Conservation (phyloP, 2,888 invertebrate genomes). For the Hypercompe scribonia region DNA sequence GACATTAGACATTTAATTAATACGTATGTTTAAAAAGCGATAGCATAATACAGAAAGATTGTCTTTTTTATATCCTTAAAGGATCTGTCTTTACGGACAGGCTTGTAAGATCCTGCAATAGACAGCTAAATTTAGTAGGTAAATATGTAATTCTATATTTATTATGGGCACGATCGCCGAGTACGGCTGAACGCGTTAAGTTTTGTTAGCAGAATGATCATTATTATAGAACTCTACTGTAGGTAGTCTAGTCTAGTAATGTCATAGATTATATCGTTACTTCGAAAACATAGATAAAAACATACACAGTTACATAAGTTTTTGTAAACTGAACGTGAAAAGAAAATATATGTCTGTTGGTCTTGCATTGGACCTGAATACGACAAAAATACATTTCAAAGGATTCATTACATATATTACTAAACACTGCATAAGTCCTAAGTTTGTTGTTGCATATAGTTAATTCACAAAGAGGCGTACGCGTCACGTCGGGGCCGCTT, state of each 20-base stretch:
- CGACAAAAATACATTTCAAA: background rate
- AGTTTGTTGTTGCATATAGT: background rate
- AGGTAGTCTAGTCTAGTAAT: background rate
- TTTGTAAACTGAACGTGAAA: too few species aligned
- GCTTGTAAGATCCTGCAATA: background rate
- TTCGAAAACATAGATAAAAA: too few species aligned
- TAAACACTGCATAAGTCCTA: background rate
- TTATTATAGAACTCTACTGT: too few species aligned
- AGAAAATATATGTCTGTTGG: background rate
- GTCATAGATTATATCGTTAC: too few species aligned
- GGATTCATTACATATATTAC: background rate
- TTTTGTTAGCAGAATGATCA: too few species aligned
- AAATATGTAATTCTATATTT: background rate
- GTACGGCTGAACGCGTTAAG: too few species aligned
- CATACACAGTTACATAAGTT: too few species aligned
- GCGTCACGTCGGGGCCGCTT: conserved; percentile 8
- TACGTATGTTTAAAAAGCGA: conserved; percentile 1
- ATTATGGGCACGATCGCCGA: background rate
- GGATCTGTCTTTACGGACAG: background rate
- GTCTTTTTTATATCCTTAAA: background rate
- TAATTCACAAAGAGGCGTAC: background rate
- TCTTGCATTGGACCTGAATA: background rate
- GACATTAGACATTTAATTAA: conserved; percentile 10
- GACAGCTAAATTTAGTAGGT: background rate
- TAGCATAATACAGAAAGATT: background rate